Percentiles rank a stretch among this genome's conserved stretches.
These are phyloP conservation scores for Anabacerthia variegaticeps DNA, from an alignment of 2,797 vertebrate genomes.

Conservation along the genomic window DNA sequence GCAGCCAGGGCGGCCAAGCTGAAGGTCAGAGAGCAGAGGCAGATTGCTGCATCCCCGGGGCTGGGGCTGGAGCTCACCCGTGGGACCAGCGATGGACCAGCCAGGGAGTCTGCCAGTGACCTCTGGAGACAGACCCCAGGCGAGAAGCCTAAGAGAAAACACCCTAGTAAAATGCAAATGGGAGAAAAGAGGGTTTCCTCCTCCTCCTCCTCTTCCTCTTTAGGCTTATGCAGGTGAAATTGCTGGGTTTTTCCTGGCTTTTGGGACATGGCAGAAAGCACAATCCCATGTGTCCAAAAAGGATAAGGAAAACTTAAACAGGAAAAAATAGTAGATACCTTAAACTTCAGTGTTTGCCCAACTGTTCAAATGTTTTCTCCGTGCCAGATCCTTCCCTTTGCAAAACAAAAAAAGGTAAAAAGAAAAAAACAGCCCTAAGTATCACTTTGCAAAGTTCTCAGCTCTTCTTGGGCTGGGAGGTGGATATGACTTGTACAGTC, in stretches of 20 bases:
- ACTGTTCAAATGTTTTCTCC: background rate
- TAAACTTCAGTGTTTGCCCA: background rate
- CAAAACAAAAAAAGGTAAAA: background rate
- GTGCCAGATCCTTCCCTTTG: background rate
- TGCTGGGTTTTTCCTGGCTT: background rate
- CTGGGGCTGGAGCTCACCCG: constrained; percentile 45
- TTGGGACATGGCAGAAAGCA: accelerated
- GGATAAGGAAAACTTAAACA: background rate
- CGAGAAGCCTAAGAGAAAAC: background rate
- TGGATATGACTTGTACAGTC: background rate
- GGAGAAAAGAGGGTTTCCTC: background rate
- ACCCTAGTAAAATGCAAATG: constrained; percentile 13
- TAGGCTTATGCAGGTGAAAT: background rate
- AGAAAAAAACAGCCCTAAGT: background rate
- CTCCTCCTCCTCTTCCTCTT: background rate
- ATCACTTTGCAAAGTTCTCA: background rate
- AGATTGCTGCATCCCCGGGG: constrained; percentile 31
- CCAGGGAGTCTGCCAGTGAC: background rate
- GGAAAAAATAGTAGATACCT: background rate
- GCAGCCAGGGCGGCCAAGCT: constrained; percentile 38
- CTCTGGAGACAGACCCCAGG: background rate
- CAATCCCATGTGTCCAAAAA: background rate
- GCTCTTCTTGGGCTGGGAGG: background rate
- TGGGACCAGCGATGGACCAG: background rate
- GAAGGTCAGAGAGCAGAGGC: constrained; percentile 62